phyloP scores from a whole-genome alignment of 2,888 invertebrate genomes.

The Limnephilus auricula region DNA sequence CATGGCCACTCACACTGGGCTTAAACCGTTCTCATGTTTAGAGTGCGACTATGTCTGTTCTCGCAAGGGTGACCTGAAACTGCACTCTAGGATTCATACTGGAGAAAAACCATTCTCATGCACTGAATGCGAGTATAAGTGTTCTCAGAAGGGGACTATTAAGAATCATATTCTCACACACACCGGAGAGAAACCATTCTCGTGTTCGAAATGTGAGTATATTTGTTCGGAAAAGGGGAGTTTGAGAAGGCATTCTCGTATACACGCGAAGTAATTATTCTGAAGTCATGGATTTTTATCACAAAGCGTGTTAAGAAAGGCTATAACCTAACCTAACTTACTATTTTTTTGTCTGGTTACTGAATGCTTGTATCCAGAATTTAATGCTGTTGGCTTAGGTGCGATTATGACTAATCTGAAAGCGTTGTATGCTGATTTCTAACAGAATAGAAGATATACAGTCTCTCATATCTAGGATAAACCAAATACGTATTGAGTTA shows the following conservation, averaged over 20 bases:
- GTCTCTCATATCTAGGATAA: too few species aligned
- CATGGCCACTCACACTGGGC: not conserved
- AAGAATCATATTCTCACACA: not conserved
- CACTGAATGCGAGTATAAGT: not conserved
- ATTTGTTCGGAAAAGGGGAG: not conserved
- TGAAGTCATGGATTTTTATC: too few species aligned
- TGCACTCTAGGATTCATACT: not conserved
- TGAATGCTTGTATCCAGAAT: too few species aligned
- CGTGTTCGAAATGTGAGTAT: not conserved
- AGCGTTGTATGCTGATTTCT: too few species aligned
- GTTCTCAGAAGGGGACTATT: not conserved
- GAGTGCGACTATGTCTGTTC: not conserved
- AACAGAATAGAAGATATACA: too few species aligned
- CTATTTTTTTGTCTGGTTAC: too few species aligned
- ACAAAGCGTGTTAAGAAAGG: too few species aligned
- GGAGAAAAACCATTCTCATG: constrained; percentile 6
- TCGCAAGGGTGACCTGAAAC: not conserved
- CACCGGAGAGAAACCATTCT: not conserved
- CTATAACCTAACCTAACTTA: too few species aligned
- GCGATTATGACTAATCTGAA: too few species aligned
- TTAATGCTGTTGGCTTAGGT: too few species aligned
- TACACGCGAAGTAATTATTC: not conserved
- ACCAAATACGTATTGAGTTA: too few species aligned
- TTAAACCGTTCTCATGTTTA: not conserved
- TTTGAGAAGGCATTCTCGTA: constrained; percentile 21